Evolutionary conservation across 2,113 vertebrate genomes (phyloP), one percentile per base, ranked within the genome.

Genomic region (Dipodomys spectabilis): DNA sequence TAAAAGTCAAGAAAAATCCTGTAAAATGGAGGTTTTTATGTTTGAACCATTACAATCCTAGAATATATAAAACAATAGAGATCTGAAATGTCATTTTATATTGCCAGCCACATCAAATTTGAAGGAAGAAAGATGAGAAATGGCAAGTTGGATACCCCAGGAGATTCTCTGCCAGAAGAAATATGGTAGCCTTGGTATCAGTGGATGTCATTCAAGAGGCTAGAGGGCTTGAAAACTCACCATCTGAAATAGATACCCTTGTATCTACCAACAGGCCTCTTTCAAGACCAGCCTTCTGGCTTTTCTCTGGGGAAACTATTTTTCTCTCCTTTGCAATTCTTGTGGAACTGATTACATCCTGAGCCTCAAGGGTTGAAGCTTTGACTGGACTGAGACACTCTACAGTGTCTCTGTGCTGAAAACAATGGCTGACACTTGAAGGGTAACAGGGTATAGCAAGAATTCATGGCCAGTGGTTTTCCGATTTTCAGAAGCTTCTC

Each of bases 41-140:
- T 62, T 53, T 69, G 3, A 11, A 60, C 9, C 67, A 92, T 53
- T 69, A 75, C n/a, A 94, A 30, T 90, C 23, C 18, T 93, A 75
- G 57, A 81, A 91, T 72, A 67, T 18, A 73, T 27, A 87, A 77
- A n/a, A 57, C 30, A 90, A 93, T 7, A 45, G 23, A 60, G 15
- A 65, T 80, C 88, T 78, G 84, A 81, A 81, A 39, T 73, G 64
- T 60, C 32, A 85, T 28, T 71, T 85, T 69, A 45, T 81, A 78
- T 67, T 80, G 72, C 44, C 27, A 88, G 67, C 49, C 3, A 62
- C 80, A 74, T 64, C 44, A 57, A 39, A 71, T n/a, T 71, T 53
- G 35, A 77, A 77, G 45, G 30, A 84, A 53, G 30, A n/a, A 8
- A 82, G 80, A 67, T 67, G 28, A 94, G 62, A 88, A 93, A 18